Percentiles rank a stretch among this genome's conserved stretches.
Conservation (phyloP, 2,797 vertebrate species). For the Gymnocypris eckloni region DNA sequence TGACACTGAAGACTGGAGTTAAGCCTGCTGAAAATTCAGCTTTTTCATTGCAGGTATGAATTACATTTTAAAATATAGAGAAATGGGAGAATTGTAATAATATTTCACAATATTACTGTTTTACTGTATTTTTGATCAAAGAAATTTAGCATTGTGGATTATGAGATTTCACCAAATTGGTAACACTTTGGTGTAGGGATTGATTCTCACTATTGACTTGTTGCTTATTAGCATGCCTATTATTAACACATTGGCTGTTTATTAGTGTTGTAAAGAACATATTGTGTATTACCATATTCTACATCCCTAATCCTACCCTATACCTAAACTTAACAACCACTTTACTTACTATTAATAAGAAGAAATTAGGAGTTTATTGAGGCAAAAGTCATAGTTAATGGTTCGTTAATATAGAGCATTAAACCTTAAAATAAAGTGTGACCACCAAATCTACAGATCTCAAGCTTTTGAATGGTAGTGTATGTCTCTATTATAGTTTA, state of each 20-base stretch:
- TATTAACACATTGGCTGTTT: background rate
- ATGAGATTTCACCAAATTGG: background rate
- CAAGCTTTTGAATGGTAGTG: background rate
- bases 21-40: background rate
- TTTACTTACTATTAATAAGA: too few species aligned
- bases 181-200: background rate
- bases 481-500: background rate
- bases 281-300: background rate
- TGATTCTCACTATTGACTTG: background rate
- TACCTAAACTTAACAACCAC: background rate
- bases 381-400: background rate
- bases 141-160: too few species aligned
- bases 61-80: background rate
- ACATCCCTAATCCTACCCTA: background rate
- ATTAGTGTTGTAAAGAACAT: background rate
- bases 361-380: background rate
- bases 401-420: background rate
- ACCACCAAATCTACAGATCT: background rate
- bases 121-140: background rate
- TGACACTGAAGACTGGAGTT: conserved; percentile 2
- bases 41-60: background rate
- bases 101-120: background rate
- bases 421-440: background rate
- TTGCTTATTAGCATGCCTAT: background rate
- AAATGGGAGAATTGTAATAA: background rate